These are phyloP conservation scores for Petrosia ficiformis DNA, from an alignment of 37 sponge, comb jelly and placozoan genomes.

Conservation along the genomic window DNA sequence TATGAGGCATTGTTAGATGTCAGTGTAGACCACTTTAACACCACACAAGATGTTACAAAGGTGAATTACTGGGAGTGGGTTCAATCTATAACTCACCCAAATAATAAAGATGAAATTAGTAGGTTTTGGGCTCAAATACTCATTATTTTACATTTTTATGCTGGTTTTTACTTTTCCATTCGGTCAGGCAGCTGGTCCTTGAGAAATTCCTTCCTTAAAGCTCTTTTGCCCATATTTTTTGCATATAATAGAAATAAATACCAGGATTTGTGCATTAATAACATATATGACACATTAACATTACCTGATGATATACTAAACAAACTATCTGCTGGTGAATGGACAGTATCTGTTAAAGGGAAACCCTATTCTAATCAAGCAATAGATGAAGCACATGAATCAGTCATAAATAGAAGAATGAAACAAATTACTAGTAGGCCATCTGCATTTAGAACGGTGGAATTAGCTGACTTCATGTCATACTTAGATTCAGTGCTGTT, in stretches of 20 bases:
- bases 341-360: constrained; percentile 14
- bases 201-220: background rate
- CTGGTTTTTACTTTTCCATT: constrained; percentile 18
- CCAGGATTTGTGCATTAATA: background rate
- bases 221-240: constrained; percentile 10
- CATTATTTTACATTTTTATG: constrained; percentile 6
- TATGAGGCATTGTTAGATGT: background rate
- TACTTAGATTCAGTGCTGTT: constrained; percentile 2
- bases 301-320: background rate
- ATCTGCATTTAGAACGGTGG: constrained; percentile 6
- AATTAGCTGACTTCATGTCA: constrained; percentile 9
- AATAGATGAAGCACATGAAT: constrained; percentile 15
- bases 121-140: constrained; percentile 9
- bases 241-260: background rate
- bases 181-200: constrained; percentile 13
- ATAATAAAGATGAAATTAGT: constrained; percentile 9
- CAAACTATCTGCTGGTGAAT: background rate
- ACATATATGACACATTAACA: background rate
- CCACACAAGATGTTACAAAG: background rate
- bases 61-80: constrained; percentile 10
- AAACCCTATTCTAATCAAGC: background rate
- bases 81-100: background rate
- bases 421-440: constrained; percentile 10
- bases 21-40: background rate
- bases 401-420: constrained; percentile 1